Evolutionary conservation across 2,888 invertebrate species (phyloP).

Genomic region (Caenorhabditis sp.): DNA sequence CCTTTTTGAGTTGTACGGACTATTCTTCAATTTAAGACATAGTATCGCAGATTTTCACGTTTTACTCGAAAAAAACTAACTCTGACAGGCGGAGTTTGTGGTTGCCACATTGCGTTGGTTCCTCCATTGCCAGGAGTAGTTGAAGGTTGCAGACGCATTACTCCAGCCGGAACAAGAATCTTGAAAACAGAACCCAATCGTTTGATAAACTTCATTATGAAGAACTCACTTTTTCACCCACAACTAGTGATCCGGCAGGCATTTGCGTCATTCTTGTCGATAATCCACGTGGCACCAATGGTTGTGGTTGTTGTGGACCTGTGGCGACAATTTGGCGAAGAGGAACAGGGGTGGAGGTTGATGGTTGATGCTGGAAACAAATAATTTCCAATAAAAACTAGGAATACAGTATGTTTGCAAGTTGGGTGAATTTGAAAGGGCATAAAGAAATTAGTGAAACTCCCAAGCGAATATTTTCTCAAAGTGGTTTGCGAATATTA

Average conservation of each 20-base stretch:
- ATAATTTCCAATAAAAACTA: too few relatives aligned
- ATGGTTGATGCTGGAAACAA: conserved; percentile 2
- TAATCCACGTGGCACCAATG: neutral
- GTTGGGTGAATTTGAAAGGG: too few relatives aligned
- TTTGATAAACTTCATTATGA: too few relatives aligned
- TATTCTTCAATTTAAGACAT: neutral
- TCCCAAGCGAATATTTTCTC: too few relatives aligned
- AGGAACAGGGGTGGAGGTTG: neutral
- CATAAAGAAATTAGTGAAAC: too few relatives aligned
- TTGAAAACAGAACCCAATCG: too few relatives aligned
- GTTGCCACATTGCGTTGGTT: conserved; percentile 4
- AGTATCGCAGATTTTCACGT: neutral
- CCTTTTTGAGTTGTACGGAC: neutral
- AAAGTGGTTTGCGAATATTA: too few relatives aligned
- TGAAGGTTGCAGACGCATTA: neutral
- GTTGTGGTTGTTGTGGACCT: neutral
- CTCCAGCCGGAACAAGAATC: conserved; percentile 3
- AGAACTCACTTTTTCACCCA: conserved; percentile 3
- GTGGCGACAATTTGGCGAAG: neutral
- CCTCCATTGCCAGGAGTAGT: neutral
- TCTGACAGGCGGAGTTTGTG: neutral
- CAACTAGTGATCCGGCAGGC: neutral
- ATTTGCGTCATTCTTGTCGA: neutral
- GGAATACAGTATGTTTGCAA: too few relatives aligned
- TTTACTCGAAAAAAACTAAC: neutral